Base-by-base conservation (phyloP, 2,797 vertebrate species). In the Selene dorsalis region DNA sequence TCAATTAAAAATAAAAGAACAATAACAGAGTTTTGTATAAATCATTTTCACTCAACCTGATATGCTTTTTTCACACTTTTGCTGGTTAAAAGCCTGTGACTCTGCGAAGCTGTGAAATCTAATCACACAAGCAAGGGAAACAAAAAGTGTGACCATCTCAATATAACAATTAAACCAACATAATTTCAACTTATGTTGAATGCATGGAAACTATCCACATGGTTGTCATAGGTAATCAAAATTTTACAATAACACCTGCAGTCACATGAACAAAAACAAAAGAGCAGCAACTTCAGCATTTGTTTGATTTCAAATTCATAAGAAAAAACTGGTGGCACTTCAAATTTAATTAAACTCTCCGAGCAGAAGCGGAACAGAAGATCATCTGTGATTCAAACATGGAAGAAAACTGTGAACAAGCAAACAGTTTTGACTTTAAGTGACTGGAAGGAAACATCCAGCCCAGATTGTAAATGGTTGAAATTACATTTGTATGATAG, bases 401-500 rank as follows among this genome's bases (percentile, higher is more conserved):
- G 17, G 13, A 22, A 1, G 6, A 66, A 79, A 30, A 41, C 32
- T 57, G 35, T 20, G n/a, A 68, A 2, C 12, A 28, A 41, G n/a
- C 13, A 59, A 35, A 63, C 56, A 30, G 12, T 24, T 69, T 64
- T 64, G 8, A 79, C 66, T 22, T 55, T 47, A 62, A 57, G 7
- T 56, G 55, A 75, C 41, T n/a, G 16, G 2, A 47, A 30, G 30
- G 12, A 18, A 63, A 71, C 73, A 43, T 70, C 50, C 63, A 64
- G 17, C 17, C 10, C 17, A 14, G 38, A 39, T 10, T 59, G 20
- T 28, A 60, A 82, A 61, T 48, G n/a, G 30, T 3, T 24, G 32
- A 6, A 72, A 78, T 69, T 76, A 64, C 28, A 28, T 43, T 71
- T 32, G 59, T 12, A 50, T 72, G 26, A 12, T 67, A 30, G 56